Evolutionary conservation across 2,888 invertebrate genomes (phyloP).

Genomic region (Drosophila ezoana): DNA sequence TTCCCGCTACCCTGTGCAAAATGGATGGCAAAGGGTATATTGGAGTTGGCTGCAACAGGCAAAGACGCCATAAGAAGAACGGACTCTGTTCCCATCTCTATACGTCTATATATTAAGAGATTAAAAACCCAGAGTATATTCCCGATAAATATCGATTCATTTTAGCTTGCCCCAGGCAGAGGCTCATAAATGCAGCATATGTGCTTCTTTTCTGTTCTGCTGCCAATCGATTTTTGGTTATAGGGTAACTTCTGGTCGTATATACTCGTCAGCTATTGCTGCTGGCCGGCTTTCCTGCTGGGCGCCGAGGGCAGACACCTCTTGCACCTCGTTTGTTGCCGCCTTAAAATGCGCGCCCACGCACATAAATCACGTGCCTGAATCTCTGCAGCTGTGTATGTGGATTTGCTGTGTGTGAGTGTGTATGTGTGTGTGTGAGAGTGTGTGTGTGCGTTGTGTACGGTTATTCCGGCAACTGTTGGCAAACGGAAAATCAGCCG

Average conservation of each 20-base stretch:
- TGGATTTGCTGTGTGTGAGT: conserved; percentile 7
- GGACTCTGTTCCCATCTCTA: too few relatives aligned
- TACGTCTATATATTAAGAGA: too few relatives aligned
- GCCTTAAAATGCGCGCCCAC: conserved; percentile 79
- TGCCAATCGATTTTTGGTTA: not conserved
- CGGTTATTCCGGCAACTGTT: conserved; percentile 45
- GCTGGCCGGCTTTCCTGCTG: conserved; percentile 14
- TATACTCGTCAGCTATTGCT: conserved; percentile 22
- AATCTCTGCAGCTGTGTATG: conserved; percentile 55
- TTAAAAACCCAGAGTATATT: too few relatives aligned
- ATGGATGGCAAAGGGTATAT: too few relatives aligned
- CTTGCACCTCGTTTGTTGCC: conserved; percentile 21
- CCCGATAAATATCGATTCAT: too few relatives aligned
- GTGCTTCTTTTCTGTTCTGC: too few relatives aligned
- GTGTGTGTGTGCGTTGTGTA: conserved; percentile 10
- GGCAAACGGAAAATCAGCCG: conserved; percentile 75
- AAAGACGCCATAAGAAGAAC: too few relatives aligned
- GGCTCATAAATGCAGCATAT: too few relatives aligned
- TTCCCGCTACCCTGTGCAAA: not conserved
- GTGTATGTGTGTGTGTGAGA: conserved; percentile 14
- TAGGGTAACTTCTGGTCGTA: not conserved
- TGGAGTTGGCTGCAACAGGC: too few relatives aligned
- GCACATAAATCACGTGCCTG: conserved; percentile 79
- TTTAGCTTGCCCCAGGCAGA: too few relatives aligned
- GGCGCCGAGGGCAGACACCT: conserved; percentile 1